Percentiles rank a stretch among this genome's conserved stretches.
These are phyloP conservation scores for Altica lythri DNA, from an alignment of 2,888 invertebrate genomes.

Conservation along the genomic window DNA sequence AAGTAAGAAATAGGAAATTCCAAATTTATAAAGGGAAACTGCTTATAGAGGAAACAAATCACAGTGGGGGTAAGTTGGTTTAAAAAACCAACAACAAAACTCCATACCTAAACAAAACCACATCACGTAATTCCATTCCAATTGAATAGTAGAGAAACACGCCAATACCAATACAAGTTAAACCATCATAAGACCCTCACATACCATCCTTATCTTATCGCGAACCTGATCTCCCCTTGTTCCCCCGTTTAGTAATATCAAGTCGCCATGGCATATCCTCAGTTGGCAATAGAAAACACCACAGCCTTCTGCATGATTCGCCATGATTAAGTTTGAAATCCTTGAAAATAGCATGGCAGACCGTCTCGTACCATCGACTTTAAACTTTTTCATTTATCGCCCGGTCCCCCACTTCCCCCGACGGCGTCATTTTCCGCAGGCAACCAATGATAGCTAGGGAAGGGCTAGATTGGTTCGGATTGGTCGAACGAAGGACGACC, in stretches of 20 bases:
- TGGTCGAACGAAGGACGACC: conserved; percentile 54
- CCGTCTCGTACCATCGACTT: conserved; percentile 47
- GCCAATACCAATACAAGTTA: neutral
- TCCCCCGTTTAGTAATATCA: neutral
- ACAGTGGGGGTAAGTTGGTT: too few species aligned
- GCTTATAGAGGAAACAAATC: too few species aligned
- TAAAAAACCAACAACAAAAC: too few species aligned
- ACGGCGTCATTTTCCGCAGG: conserved; percentile 46
- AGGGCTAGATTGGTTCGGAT: conserved; percentile 48
- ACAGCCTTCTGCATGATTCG: conserved; percentile 37
- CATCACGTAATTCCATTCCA: too few species aligned
- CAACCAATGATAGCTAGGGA: conserved; percentile 50
- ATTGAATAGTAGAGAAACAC: too few species aligned
- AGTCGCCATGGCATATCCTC: conserved; percentile 11
- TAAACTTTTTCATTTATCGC: conserved; percentile 40
- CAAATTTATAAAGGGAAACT: too few species aligned
- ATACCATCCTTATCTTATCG: neutral
- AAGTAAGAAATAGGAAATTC: too few species aligned
- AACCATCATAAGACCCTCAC: neutral
- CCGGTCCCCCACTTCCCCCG: conserved; percentile 21
- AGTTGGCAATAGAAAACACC: conserved; percentile 11
- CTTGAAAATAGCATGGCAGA: conserved; percentile 53
- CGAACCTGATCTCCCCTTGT: conserved; percentile 1
- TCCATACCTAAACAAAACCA: too few species aligned
- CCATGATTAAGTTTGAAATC: conserved; percentile 37